A percentile compares a stretch with the other conserved stretches of the same genome.
Evolutionary conservation across 2,888 invertebrate genomes (phyloP).

Genomic region (Conops quadrifasciatus): DNA sequence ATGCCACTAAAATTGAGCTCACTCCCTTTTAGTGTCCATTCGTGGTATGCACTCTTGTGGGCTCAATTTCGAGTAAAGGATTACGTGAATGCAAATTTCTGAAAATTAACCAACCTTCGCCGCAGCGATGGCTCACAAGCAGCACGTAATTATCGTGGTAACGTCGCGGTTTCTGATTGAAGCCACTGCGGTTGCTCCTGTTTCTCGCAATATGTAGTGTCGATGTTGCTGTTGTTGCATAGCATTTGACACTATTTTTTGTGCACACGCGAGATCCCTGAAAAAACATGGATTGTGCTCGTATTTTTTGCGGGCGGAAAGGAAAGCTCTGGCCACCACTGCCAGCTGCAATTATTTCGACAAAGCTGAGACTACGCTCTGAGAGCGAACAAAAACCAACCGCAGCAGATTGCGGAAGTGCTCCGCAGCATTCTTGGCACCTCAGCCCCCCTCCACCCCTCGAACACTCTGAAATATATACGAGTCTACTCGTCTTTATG

Average conservation of each 20-base stretch:
- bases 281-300: not conserved
- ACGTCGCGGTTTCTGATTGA: slow-evolving; percentile 9
- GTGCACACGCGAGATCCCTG: slow-evolving; percentile 16
- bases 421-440: not conserved
- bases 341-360: slow-evolving; percentile 12
- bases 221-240: not conserved
- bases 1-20: no score
- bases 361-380: not conserved
- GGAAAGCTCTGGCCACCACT: not conserved
- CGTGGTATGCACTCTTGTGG: no score
- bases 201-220: not conserved
- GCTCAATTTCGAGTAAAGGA: no score
- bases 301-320: slow-evolving; percentile 1
- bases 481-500: no score
- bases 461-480: no score
- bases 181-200: not conserved
- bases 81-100: no score
- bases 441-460: no score
- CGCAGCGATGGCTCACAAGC: no score
- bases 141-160: slow-evolving; percentile 18
- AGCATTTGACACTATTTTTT: slow-evolving; percentile 13
- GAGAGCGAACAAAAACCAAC: not conserved
- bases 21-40: no score
- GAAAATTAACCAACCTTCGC: no score
- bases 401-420: slow-evolving; percentile 20